phyloP scores from a whole-genome alignment of 1,140 invertebrate species.

The Vollenhovia emeryi region DNA sequence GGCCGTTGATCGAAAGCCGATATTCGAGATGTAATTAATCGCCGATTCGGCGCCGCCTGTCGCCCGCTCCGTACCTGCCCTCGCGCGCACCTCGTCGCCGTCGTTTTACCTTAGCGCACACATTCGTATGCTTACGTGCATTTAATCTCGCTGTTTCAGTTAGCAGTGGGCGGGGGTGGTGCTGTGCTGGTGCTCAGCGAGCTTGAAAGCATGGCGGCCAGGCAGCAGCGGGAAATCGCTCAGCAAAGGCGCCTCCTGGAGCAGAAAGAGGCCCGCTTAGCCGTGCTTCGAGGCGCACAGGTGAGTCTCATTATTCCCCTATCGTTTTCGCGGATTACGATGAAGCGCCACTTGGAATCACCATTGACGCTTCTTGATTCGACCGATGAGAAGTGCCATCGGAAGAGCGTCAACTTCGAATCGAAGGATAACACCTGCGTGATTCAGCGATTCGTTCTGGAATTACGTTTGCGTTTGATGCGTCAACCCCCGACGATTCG shows the following conservation, averaged over 20 bases:
- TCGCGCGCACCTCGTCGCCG: too few species aligned
- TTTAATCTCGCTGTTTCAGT: constrained; percentile 87
- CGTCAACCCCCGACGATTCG: neutral
- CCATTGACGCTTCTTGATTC: neutral
- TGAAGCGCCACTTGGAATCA: neutral
- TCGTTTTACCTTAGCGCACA: constrained; percentile 11
- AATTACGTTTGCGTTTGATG: neutral
- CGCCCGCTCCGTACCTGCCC: neutral
- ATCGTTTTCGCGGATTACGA: neutral
- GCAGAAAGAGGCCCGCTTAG: constrained; percentile 94
- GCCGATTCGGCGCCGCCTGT: neutral
- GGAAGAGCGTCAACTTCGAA: neutral
- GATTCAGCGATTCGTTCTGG: neutral
- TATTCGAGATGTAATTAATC: constrained; percentile 39
- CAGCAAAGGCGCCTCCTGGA: constrained; percentile 97
- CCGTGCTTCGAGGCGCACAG: constrained; percentile 88
- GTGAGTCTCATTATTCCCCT: constrained; percentile 68
- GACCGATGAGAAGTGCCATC: neutral
- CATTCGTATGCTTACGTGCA: constrained; percentile 47
- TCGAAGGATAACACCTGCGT: neutral
- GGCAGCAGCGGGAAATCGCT: constrained; percentile 98
- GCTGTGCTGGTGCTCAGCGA: constrained; percentile 94
- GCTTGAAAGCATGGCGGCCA: constrained; percentile 97
- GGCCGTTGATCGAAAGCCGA: constrained; percentile 13
- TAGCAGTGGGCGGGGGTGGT: constrained; percentile 92